Evolutionary conservation across 2,888 invertebrate species (phyloP).

Genomic region (Drosophila robusta): DNA sequence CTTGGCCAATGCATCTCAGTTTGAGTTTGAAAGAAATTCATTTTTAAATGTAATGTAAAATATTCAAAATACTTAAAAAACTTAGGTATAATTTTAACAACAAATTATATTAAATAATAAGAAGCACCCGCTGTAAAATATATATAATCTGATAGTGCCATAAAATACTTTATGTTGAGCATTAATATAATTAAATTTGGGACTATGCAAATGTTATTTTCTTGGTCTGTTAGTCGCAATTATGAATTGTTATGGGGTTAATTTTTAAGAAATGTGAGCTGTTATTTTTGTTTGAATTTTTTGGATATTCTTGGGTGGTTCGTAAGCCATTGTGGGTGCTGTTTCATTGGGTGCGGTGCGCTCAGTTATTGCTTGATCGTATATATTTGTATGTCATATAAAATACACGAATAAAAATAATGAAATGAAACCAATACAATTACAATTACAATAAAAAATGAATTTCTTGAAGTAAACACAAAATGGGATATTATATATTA

Average conservation of each 20-base stretch:
- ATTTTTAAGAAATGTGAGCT: conserved; percentile 44
- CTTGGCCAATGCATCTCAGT: conserved; percentile 75
- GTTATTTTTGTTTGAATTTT: conserved; percentile 11
- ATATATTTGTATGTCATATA: conserved; percentile 20
- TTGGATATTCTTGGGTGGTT: conserved; percentile 25
- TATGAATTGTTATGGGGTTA: conserved; percentile 13
- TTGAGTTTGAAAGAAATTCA: conserved; percentile 82
- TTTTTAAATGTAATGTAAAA: conserved; percentile 74
- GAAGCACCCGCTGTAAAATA: conserved; percentile 41
- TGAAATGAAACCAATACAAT: conserved; percentile 49
- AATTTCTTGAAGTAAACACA: conserved; percentile 76
- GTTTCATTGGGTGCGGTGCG: conserved; percentile 64
- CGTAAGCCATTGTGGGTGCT: conserved; percentile 42
- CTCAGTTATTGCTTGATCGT: conserved; percentile 40
- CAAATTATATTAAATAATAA: conserved; percentile 5
- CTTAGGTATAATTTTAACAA: conserved; percentile 11
- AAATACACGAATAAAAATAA: conserved; percentile 14
- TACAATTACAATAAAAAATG: conserved; percentile 69
- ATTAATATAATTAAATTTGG: conserved; percentile 17
- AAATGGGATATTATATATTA: conserved; percentile 61
- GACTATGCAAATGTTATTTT: conserved; percentile 13
- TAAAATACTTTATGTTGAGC: conserved; percentile 14
- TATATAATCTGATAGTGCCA: conserved; percentile 28
- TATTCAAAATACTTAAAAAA: conserved; percentile 11
- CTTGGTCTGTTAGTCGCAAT: conserved; percentile 6